Evolutionary conservation across 2,888 invertebrate species (phyloP).

Genomic region (Athrips mouffetella): DNA sequence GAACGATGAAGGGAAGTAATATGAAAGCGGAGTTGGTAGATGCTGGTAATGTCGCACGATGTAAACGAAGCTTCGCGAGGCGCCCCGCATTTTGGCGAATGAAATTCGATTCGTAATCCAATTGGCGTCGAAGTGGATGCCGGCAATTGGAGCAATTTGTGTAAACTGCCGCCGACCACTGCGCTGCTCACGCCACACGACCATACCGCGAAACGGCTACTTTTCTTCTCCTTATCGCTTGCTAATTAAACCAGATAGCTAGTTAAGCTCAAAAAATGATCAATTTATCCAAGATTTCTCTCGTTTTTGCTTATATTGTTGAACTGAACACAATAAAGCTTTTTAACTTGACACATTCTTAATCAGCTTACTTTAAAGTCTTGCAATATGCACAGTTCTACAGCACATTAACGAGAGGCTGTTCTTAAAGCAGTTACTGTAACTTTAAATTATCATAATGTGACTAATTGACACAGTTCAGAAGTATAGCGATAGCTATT

Average conservation of each 20-base stretch:
- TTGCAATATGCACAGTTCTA: slow-evolving; percentile 1
- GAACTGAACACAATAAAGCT: background rate
- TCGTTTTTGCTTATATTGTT: background rate
- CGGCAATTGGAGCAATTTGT: slow-evolving; percentile 56
- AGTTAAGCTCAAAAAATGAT: background rate
- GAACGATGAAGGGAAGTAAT: background rate
- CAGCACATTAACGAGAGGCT: background rate
- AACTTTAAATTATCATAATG: slow-evolving; percentile 19
- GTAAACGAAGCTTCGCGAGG: slow-evolving; percentile 13
- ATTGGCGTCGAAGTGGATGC: slow-evolving; percentile 47
- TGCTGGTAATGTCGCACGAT: slow-evolving; percentile 4
- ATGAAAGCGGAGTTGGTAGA: slow-evolving; percentile 7
- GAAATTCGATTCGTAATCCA: slow-evolving; percentile 52
- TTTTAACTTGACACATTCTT: background rate
- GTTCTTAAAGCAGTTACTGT: background rate
- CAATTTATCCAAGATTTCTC: background rate
- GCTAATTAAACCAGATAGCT: slow-evolving; percentile 3
- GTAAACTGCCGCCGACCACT: slow-evolving; percentile 49
- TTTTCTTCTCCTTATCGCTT: slow-evolving; percentile 5
- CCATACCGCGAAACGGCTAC: slow-evolving; percentile 3
- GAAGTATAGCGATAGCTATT: slow-evolving; percentile 23
- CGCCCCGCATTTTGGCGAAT: slow-evolving; percentile 34
- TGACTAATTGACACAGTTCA: slow-evolving; percentile 23
- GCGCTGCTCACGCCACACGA: background rate
- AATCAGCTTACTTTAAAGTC: background rate